Conservation (phyloP, 2,113 vertebrate species). For the Thermophis baileyi region DNA sequence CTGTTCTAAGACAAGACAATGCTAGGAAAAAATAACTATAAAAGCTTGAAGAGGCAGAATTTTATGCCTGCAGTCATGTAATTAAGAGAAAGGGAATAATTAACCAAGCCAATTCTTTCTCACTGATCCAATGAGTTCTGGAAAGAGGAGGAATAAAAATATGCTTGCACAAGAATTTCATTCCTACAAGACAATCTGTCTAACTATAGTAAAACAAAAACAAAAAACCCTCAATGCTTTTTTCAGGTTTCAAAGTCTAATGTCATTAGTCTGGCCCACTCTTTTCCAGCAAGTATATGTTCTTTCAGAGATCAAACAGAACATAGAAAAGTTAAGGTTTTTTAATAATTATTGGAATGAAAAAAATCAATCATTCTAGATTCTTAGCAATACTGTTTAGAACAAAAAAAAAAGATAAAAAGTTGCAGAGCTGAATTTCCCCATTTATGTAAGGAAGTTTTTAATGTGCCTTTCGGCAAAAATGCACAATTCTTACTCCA, state of each 20-base stretch:
- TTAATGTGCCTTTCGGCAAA: neutral
- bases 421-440: neutral
- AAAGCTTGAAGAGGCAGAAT: conserved; percentile 3
- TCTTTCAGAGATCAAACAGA: neutral
- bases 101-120: conserved; percentile 33
- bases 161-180: conserved; percentile 42
- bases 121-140: neutral
- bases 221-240: conserved; percentile 36
- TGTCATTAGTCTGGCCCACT: conserved; percentile 56
- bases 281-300: neutral
- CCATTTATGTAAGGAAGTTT: neutral
- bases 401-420: neutral
- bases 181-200: conserved; percentile 56
- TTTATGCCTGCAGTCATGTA: conserved; percentile 32
- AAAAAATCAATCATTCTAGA: neutral
- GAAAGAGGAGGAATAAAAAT: conserved; percentile 41
- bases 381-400: neutral
- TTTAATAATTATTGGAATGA: conserved; percentile 11
- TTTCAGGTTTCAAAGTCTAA: conserved; percentile 54
- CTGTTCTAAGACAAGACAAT: neutral
- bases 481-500: no score
- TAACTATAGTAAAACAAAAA: conserved; percentile 39
- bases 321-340: neutral
- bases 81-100: conserved; percentile 6
- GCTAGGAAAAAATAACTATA: neutral